Evolutionary conservation across 1,140 invertebrate genomes (phyloP).

Genomic region (Cyclargus thomasi): DNA sequence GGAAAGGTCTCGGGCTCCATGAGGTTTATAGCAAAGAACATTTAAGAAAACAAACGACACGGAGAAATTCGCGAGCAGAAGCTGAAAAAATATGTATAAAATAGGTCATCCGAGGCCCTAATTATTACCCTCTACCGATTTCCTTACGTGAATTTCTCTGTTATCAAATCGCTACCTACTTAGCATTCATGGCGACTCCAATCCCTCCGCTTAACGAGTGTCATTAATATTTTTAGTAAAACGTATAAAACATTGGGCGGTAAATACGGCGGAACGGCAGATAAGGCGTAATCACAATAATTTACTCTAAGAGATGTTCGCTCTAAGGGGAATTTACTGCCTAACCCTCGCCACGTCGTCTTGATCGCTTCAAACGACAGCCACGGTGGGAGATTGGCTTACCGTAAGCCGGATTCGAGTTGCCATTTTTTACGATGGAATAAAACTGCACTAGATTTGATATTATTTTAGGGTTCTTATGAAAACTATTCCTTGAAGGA

Average conservation of each 20-base stretch:
- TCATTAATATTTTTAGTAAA: slow-evolving; percentile 13
- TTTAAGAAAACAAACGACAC: no score
- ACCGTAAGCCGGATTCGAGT: neutral
- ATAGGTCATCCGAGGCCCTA: neutral
- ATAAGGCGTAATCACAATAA: slow-evolving; percentile 15
- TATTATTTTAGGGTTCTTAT: neutral
- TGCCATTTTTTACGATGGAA: slow-evolving; percentile 1
- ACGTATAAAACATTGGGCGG: slow-evolving; percentile 6
- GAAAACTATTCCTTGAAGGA: neutral
- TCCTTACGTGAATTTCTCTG: neutral
- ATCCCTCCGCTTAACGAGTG: neutral
- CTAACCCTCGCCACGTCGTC: slow-evolving; percentile 1
- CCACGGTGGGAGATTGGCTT: slow-evolving; percentile 9
- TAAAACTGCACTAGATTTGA: neutral
- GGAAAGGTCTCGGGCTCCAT: neutral
- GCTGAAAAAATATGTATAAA: no score
- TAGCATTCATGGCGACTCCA: neutral
- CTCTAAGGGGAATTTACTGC: slow-evolving; percentile 14
- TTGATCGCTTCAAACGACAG: slow-evolving; percentile 8
- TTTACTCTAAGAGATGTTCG: slow-evolving; percentile 14
- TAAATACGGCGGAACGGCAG: neutral
- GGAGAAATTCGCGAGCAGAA: no score
- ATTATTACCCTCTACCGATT: neutral
- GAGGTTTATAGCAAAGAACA: no score
- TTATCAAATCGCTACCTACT: slow-evolving; percentile 1